Conservation (phyloP, 1,140 invertebrate genomes). For the Cydia splendana region DNA sequence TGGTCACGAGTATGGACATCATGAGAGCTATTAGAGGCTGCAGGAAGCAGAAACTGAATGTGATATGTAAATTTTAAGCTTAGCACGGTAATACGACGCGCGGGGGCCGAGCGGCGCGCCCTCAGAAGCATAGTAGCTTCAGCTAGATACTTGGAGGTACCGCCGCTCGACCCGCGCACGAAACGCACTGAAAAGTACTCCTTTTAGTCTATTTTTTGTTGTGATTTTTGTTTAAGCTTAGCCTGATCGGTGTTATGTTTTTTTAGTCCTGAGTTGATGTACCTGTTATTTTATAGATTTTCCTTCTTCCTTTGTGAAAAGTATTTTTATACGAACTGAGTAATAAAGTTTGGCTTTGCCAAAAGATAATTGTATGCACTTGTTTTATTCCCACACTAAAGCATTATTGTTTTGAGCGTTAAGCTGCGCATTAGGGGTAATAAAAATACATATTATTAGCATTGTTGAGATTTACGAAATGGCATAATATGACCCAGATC, state of each 20-base stretch:
- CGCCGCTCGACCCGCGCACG: conserved; percentile 51
- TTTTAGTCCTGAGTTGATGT: conserved; percentile 69
- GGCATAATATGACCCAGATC: conserved; percentile 65
- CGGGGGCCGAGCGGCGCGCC: conserved; percentile 50
- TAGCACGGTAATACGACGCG: conserved; percentile 54
- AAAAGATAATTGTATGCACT: conserved; percentile 47
- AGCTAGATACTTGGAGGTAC: conserved; percentile 54
- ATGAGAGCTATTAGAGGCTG: conserved; percentile 77
- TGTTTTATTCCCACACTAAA: conserved; percentile 43
- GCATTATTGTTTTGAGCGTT: conserved; percentile 35
- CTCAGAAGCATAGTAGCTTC: conserved; percentile 56
- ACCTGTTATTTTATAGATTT: conserved; percentile 72
- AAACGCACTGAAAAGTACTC: conserved; percentile 63
- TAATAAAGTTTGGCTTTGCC: conserved; percentile 62
- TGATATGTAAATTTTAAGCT: conserved; percentile 76
- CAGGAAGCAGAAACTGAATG: conserved; percentile 75
- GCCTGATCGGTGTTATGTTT: conserved; percentile 59
- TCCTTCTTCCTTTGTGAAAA: conserved; percentile 43
- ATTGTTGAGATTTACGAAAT: conserved; percentile 61
- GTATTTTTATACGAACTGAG: conserved; percentile 47
- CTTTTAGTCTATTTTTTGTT: conserved; percentile 61
- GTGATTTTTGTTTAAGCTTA: conserved; percentile 58
- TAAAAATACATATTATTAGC: conserved; percentile 26
- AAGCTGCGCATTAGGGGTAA: conserved; percentile 45
- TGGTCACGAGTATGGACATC: conserved; percentile 74